These are phyloP conservation scores for Leucophora obtusa DNA, from an alignment of 2,888 invertebrate genomes.

Conservation along the genomic window DNA sequence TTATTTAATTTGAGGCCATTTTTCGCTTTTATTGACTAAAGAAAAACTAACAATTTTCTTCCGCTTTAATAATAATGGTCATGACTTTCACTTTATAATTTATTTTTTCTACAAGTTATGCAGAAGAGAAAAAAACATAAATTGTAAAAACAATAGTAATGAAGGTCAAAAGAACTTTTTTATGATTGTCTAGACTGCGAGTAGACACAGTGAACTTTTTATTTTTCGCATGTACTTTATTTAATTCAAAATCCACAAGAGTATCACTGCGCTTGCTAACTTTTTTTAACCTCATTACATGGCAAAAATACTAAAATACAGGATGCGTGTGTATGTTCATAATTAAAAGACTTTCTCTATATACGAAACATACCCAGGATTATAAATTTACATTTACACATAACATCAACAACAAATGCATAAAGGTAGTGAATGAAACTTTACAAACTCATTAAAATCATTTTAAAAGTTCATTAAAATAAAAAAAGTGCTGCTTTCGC, in stretches of 20 bases:
- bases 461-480: slow-evolving; percentile 44
- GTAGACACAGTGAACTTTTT: slow-evolving; percentile 66
- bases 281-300: slow-evolving; percentile 65
- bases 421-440: slow-evolving; percentile 40
- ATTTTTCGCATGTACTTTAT: slow-evolving; percentile 61
- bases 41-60: background rate
- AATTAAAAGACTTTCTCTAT: background rate
- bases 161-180: slow-evolving; percentile 68
- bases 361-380: background rate
- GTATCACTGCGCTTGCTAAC: slow-evolving; percentile 60
- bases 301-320: slow-evolving; percentile 13
- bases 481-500: slow-evolving; percentile 16
- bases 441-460: slow-evolving; percentile 47
- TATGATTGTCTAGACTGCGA: slow-evolving; percentile 67
- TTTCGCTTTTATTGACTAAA: too few relatives aligned
- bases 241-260: slow-evolving; percentile 62
- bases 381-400: background rate
- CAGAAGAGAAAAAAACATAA: slow-evolving; percentile 43
- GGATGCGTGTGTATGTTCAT: background rate
- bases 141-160: slow-evolving; percentile 64
- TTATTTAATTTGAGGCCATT: too few relatives aligned
- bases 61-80: background rate
- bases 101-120: slow-evolving; percentile 42
- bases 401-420: slow-evolving; percentile 7
- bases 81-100: slow-evolving; percentile 55